These are phyloP conservation scores for Scleropages formosus DNA, from an alignment of 2,797 vertebrate species.

Conservation along the genomic window DNA sequence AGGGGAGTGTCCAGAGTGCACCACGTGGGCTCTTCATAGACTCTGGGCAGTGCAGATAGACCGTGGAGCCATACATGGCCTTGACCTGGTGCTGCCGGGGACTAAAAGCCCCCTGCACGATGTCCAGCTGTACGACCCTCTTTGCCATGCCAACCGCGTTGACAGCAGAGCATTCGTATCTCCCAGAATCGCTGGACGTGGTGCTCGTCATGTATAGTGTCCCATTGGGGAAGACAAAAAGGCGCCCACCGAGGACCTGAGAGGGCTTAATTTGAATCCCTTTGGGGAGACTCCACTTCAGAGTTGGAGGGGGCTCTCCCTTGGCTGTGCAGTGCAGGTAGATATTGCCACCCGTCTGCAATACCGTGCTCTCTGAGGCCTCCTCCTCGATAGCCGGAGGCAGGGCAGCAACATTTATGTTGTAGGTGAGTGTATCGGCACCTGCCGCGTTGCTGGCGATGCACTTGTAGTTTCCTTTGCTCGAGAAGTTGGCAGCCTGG, in stretches of 20 bases:
- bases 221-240: constrained; percentile 77
- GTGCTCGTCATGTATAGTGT: constrained; percentile 67
- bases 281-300: constrained; percentile 70
- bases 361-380: constrained; percentile 53
- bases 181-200: constrained; percentile 61
- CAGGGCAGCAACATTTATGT: constrained; percentile 68
- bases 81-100: constrained; percentile 61
- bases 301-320: constrained; percentile 64
- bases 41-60: constrained; percentile 74
- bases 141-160: constrained; percentile 67
- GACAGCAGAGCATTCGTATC: constrained; percentile 69
- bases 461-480: constrained; percentile 75
- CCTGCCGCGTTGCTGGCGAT: constrained; percentile 77
- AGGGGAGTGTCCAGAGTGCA: constrained; percentile 72
- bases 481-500: constrained; percentile 65
- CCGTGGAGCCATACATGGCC: constrained; percentile 72
- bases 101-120: constrained; percentile 51
- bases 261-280: constrained; percentile 67
- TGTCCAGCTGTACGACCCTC: constrained; percentile 63
- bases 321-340: constrained; percentile 70
- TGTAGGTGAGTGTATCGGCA: constrained; percentile 72
- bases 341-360: constrained; percentile 62
- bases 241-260: constrained; percentile 64
- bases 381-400: constrained; percentile 69
- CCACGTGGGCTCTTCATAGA: constrained; percentile 61